Base-by-base conservation (phyloP, 2,113 vertebrate genomes). In the Hemicordylus capensis region DNA sequence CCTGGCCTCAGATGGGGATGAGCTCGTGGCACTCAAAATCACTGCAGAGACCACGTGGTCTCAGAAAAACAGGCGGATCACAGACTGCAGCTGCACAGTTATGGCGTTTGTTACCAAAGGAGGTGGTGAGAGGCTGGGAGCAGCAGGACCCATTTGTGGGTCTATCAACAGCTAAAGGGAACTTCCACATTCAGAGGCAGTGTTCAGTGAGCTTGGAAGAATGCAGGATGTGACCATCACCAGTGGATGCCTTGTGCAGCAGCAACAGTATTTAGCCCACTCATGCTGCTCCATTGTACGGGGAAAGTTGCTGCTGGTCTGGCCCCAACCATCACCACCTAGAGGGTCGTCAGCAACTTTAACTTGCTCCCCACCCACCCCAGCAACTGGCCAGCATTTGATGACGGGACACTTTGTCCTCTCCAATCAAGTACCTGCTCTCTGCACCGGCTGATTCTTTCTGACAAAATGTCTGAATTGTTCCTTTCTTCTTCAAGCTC, bases 401-500 rank as follows among this genome's bases (percentile, higher is more conserved):
- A 44, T 46, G 2, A 17, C 3, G 28, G 4, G 7, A 4, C 26
- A 28, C 46, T 17, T n/a, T 19, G 8, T 2, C 31, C 28, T 51
- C 1, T 26, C 64, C 6, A 4, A 20, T 28, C 26, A 73, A 91
- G 85, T 95, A 99, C 99, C 98, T 99, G 99, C 77, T 98, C 98
- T 95, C 98, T 95, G 93, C 98, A 97, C 88, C 98, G 91, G 87
- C 96, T 93, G 88, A 99, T 97, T 92, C 98, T 97, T 90, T 98
- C 97, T 37, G 98, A 98, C 91, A 99, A 94, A 92, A 98, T 93
- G 89, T 99, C 99, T 0, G 98, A 98, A 79, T 96, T 98, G 76
- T 95, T 97, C 92, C 97, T 97, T 92, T 99, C 99, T 93, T 99
- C 99, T 28, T 98, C 98, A 76, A 99, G 96, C 89, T 99, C 97